A percentile compares a stretch with the other conserved stretches of the same genome.
These are phyloP conservation scores for Antheraea pernyi DNA, from an alignment of 1,140 invertebrate species.

Conservation along the genomic window DNA sequence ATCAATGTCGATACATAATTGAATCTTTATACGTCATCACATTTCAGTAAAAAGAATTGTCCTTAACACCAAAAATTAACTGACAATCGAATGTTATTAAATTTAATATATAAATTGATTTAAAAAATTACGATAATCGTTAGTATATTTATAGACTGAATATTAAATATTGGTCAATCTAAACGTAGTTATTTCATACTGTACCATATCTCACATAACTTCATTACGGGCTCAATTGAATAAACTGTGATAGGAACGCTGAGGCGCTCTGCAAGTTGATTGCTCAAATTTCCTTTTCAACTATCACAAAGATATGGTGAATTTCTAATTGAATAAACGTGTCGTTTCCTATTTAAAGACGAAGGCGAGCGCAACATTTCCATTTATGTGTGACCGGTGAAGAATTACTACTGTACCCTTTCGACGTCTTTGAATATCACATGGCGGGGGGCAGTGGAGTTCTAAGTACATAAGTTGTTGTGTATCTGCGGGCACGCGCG, in stretches of 20 bases:
- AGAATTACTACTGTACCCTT: constrained; percentile 33
- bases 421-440: constrained; percentile 14
- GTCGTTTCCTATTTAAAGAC: constrained; percentile 79
- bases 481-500: constrained; percentile 57
- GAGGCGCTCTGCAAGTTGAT: constrained; percentile 75
- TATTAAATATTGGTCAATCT: background rate
- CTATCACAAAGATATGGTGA: constrained; percentile 79
- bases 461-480: constrained; percentile 32
- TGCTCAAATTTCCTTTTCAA: constrained; percentile 78
- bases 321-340: constrained; percentile 80
- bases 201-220: constrained; percentile 70
- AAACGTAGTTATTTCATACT: constrained; percentile 42
- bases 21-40: background rate
- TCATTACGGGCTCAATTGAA: constrained; percentile 77
- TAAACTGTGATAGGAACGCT: constrained; percentile 77
- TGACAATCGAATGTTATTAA: background rate
- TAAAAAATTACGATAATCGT: background rate
- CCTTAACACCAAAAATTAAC: background rate
- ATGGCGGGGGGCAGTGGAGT: constrained; percentile 32
- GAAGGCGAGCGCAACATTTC: constrained; percentile 60
- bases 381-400: constrained; percentile 54
- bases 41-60: too few species aligned
- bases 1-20: too few species aligned
- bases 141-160: background rate
- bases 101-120: background rate